These are phyloP conservation scores for Ancistrus triradiatus DNA, from an alignment of 2,113 vertebrate species.

Conservation along the genomic window DNA sequence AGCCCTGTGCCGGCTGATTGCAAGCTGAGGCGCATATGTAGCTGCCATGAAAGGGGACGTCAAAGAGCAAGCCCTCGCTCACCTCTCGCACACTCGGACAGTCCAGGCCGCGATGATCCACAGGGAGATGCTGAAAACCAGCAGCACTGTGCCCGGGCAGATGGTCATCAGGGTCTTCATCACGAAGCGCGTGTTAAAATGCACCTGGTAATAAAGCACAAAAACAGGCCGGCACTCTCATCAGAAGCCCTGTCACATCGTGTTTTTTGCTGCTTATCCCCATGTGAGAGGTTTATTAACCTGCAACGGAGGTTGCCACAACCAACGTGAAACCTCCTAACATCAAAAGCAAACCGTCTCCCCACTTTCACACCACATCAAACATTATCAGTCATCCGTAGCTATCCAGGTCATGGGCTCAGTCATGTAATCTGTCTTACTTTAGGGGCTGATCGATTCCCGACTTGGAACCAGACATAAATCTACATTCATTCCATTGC, in stretches of 20 bases:
- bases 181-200: constrained; percentile 98
- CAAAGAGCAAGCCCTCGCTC: constrained; percentile 38
- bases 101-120: constrained; percentile 99
- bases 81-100: constrained; percentile 96
- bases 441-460: too few species aligned
- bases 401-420: too few species aligned
- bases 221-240: constrained; percentile 45
- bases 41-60: not conserved
- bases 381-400: too few species aligned
- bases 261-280: too few species aligned
- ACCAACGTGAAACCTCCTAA: too few species aligned
- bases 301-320: too few species aligned
- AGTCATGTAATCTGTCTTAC: too few species aligned
- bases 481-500: too few species aligned
- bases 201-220: constrained; percentile 83
- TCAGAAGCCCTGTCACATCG: not conserved
- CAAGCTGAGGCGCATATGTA: not conserved
- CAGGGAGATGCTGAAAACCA: constrained; percentile 98
- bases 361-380: too few species aligned
- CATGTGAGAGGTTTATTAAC: too few species aligned
- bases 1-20: not conserved
- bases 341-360: too few species aligned
- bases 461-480: too few species aligned
- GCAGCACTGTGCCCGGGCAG: constrained; percentile 93
- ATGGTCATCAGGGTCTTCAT: constrained; percentile 99